Conservation (phyloP, 2,797 vertebrate species). For the Siniperca undulata region DNA sequence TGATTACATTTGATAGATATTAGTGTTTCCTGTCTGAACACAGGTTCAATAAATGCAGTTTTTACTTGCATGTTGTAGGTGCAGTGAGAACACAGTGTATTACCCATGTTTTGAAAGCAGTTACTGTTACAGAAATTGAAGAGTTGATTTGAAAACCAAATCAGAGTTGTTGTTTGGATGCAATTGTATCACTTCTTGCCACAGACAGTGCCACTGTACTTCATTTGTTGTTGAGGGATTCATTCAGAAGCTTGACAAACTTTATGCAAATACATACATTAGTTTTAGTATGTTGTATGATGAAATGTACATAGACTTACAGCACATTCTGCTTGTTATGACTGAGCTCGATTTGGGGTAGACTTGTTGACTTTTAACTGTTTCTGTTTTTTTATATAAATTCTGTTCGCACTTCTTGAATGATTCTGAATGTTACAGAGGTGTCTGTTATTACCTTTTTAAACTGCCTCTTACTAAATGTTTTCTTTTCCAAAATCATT, state of each 20-base stretch:
- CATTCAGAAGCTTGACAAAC: constrained; percentile 63
- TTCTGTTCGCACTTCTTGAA: constrained; percentile 72
- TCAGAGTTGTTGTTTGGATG: constrained; percentile 12
- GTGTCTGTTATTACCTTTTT: constrained; percentile 59
- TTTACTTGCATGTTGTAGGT: constrained; percentile 10
- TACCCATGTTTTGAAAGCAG: constrained; percentile 19
- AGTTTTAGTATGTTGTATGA: constrained; percentile 59
- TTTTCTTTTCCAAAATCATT: constrained; percentile 64
- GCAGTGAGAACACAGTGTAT: constrained; percentile 13
- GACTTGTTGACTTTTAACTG: constrained; percentile 53
- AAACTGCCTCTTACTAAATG: constrained; percentile 58
- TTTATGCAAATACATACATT: constrained; percentile 62
- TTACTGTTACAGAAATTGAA: constrained; percentile 48
- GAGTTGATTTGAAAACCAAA: constrained; percentile 31
- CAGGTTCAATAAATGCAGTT: constrained; percentile 26
- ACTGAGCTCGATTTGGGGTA: constrained; percentile 48
- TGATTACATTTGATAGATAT: constrained; percentile 33
- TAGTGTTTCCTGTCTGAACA: constrained; percentile 13
- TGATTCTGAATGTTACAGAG: constrained; percentile 78
- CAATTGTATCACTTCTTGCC: constrained; percentile 5
- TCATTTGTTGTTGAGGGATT: constrained; percentile 54
- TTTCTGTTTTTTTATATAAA: constrained; percentile 69
- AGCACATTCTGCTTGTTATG: constrained; percentile 68
- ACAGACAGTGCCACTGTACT: constrained; percentile 28
- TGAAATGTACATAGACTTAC: constrained; percentile 72